phyloP scores from a whole-genome alignment of 2,797 vertebrate genomes.

The Chaunax sp. region DNA sequence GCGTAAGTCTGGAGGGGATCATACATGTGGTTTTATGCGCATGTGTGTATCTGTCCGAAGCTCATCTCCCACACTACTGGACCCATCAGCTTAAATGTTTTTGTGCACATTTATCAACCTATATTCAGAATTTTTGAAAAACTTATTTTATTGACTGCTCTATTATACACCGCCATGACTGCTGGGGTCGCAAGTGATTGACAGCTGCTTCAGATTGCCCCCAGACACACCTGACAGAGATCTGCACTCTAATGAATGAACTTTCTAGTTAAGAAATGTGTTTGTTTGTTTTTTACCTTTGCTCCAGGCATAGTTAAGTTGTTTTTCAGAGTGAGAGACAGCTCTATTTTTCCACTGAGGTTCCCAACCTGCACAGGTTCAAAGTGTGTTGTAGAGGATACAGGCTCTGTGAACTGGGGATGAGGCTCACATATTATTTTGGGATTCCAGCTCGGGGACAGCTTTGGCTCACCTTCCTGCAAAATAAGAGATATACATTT shows the following conservation, averaged over 20 bases:
- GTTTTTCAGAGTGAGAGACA: conserved; percentile 95
- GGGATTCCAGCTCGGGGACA: conserved; percentile 99
- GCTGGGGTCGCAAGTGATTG: not conserved
- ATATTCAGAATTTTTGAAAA: not conserved
- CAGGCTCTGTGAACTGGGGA: conserved; percentile 92
- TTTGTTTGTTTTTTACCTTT: conserved; percentile 83
- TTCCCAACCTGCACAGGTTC: conserved; percentile 94
- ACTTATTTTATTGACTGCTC: not conserved
- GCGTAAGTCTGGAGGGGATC: not conserved
- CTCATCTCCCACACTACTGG: not conserved
- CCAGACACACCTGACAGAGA: not conserved
- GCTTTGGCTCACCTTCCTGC: conserved; percentile 96
- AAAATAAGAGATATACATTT: conserved; percentile 4
- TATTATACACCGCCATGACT: not conserved
- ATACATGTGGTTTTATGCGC: not conserved
- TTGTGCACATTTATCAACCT: too few relatives aligned
- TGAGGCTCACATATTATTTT: conserved; percentile 98
- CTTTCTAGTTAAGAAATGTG: not conserved
- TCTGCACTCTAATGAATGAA: not conserved
- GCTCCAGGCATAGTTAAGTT: conserved; percentile 96
- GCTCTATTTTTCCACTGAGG: conserved; percentile 89
- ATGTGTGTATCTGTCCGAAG: not conserved
- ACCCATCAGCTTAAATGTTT: not conserved
- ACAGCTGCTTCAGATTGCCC: not conserved
- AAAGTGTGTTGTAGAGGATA: conserved; percentile 88